Conservation (phyloP, 2,888 invertebrate genomes). For the Spodoptera littoralis region DNA sequence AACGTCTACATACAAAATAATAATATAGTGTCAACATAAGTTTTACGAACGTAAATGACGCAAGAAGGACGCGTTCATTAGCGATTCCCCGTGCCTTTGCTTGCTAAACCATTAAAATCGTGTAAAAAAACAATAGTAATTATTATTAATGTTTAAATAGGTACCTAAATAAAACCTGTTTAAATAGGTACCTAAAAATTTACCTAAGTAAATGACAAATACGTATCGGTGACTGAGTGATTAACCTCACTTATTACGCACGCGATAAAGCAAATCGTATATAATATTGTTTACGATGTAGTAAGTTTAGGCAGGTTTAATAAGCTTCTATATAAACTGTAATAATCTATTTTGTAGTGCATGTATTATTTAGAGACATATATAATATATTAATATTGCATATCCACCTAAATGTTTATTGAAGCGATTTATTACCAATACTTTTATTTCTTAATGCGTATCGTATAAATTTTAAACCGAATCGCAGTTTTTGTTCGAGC, state of each 20-base stretch:
- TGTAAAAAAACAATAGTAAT: constrained; percentile 12
- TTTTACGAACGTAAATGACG: constrained; percentile 38
- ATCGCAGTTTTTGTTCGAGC: too few relatives aligned
- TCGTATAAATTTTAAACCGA: too few relatives aligned
- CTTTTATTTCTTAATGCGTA: too few relatives aligned
- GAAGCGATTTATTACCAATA: too few relatives aligned
- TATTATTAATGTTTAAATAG: constrained; percentile 6
- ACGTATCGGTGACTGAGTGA: constrained; percentile 16
- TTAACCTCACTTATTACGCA: constrained; percentile 13
- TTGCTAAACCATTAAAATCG: constrained; percentile 30
- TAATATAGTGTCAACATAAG: constrained; percentile 35
- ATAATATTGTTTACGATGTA: too few relatives aligned
- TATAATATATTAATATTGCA: too few relatives aligned
- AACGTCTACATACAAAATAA: constrained; percentile 29
- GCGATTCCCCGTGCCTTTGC: constrained; percentile 22
- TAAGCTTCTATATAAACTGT: background rate
- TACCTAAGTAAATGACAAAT: background rate
- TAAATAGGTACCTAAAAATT: constrained; percentile 4
- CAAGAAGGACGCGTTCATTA: constrained; percentile 47
- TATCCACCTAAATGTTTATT: too few relatives aligned
- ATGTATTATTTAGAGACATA: too few relatives aligned
- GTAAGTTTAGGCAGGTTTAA: too few relatives aligned
- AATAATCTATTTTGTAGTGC: background rate
- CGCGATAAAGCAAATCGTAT: background rate
- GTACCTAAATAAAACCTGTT: constrained; percentile 11